A percentile compares a stretch with the other conserved stretches of the same genome.
These are phyloP conservation scores for Eupithecia exiguata DNA, from an alignment of 2,888 invertebrate species.

Conservation along the genomic window DNA sequence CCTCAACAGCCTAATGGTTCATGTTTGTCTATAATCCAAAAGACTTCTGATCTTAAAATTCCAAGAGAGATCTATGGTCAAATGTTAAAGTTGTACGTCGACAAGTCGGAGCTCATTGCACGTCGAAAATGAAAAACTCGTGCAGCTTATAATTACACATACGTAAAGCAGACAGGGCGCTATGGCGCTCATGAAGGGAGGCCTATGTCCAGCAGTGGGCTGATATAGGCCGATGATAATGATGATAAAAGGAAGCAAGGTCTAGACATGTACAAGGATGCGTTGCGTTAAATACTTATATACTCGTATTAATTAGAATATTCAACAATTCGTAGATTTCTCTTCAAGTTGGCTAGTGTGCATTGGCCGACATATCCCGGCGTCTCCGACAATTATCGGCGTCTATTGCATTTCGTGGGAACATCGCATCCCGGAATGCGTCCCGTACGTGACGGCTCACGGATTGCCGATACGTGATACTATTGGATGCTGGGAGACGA, in stretches of 20 bases:
- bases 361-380: neutral
- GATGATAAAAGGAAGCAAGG: too few relatives aligned
- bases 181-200: too few relatives aligned
- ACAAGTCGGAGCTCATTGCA: neutral
- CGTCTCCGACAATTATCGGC: slow-evolving; percentile 24
- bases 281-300: too few relatives aligned
- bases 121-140: neutral
- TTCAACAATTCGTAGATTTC: neutral
- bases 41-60: neutral
- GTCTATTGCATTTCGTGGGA: slow-evolving; percentile 43
- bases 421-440: slow-evolving; percentile 41
- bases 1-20: too few relatives aligned
- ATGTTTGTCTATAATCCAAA: too few relatives aligned
- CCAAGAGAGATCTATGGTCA: neutral
- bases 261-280: neutral
- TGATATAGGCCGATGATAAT: too few relatives aligned
- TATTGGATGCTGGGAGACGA: slow-evolving; percentile 26
- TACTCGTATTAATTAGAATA: neutral
- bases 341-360: neutral
- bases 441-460: slow-evolving; percentile 45
- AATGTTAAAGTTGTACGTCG: neutral
- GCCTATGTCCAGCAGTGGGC: too few relatives aligned
- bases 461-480: slow-evolving; percentile 31
- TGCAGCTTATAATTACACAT: neutral
- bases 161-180: too few relatives aligned